phyloP scores from a whole-genome alignment of 2,797 vertebrate genomes.

The Chiroxiphia lanceolata region DNA sequence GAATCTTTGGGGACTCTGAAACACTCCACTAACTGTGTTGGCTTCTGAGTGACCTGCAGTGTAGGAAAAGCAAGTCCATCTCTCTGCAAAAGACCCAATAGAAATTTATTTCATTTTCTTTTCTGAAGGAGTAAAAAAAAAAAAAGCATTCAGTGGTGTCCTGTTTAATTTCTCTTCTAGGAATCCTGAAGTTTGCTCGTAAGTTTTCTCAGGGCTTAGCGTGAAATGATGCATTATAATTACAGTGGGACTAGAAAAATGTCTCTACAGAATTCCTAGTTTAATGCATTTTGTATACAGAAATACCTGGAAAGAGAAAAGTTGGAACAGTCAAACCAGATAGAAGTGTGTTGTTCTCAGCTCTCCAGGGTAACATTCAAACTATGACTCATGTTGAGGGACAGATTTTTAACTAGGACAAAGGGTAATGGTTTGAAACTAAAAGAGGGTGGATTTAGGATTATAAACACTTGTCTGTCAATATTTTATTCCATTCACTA shows the following conservation, averaged over 20 bases:
- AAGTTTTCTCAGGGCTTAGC: neutral
- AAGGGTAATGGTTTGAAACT: neutral
- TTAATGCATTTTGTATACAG: neutral
- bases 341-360: neutral
- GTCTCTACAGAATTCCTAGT: neutral
- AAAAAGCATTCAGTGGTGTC: neutral
- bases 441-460: neutral
- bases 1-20: neutral
- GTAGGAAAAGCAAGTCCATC: neutral
- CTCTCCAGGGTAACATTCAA: neutral
- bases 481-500: conserved; percentile 45
- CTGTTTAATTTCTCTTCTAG: neutral
- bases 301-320: neutral
- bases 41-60: neutral
- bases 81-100: neutral
- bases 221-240: neutral
- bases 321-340: neutral
- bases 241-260: neutral
- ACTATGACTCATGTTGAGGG: accelerated
- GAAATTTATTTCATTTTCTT: neutral
- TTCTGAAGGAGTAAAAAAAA: neutral
- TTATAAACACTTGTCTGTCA: conserved; percentile 29
- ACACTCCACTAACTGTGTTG: neutral
- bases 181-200: neutral
- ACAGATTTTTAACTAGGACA: neutral